phyloP scores from a whole-genome alignment of 2,797 vertebrate species.

The Pangasius krempfi region DNA sequence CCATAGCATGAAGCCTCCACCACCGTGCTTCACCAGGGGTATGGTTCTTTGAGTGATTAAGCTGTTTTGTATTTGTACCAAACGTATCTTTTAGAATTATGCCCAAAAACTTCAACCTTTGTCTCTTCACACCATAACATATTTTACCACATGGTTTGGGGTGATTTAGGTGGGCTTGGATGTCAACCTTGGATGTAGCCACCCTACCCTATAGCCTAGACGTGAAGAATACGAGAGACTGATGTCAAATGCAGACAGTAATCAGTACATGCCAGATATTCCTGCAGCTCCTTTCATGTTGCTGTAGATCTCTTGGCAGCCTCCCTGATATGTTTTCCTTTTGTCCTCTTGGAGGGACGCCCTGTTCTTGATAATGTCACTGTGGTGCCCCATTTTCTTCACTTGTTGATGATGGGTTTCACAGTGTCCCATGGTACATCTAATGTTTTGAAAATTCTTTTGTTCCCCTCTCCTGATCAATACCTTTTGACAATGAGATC shows the following conservation, averaged over 20 bases:
- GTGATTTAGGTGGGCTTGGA: background rate
- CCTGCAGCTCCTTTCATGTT: background rate
- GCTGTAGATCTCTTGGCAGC: background rate
- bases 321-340: background rate
- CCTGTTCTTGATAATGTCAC: background rate
- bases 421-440: background rate
- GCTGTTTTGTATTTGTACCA: background rate
- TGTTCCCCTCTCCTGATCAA: background rate
- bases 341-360: background rate
- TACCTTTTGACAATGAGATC: background rate
- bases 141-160: background rate
- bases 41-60: background rate
- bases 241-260: background rate
- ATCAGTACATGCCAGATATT: background rate
- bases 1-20: too few species aligned
- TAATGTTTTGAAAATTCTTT: background rate
- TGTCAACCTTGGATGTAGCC: background rate
- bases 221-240: background rate
- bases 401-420: background rate
- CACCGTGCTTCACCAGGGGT: background rate
- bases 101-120: background rate
- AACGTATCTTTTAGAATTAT: background rate
- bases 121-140: background rate
- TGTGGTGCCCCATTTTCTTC: background rate
- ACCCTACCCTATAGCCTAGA: background rate